A percentile compares a stretch with the other conserved stretches of the same genome.
These are phyloP conservation scores for Gallinago solitaria DNA, from an alignment of 2,797 vertebrate genomes.

Conservation along the genomic window DNA sequence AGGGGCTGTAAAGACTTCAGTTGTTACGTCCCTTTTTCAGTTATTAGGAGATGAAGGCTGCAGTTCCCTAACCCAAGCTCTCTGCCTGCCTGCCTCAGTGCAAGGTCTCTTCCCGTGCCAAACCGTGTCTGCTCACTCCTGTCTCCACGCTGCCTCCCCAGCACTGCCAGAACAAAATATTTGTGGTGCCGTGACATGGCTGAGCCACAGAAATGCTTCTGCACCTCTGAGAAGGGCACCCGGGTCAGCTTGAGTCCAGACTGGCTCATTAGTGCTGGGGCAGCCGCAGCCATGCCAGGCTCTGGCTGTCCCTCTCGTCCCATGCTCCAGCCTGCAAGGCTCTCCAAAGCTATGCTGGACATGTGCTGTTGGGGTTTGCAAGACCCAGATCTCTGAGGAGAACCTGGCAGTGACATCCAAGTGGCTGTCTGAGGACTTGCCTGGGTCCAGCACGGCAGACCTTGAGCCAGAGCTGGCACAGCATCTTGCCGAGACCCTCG, in stretches of 20 bases:
- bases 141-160: fast-evolving
- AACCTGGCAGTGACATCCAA: not conserved
- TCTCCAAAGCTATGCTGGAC: not conserved
- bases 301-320: not conserved
- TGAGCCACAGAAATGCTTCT: not conserved
- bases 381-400: not conserved
- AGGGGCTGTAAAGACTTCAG: not conserved
- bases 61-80: not conserved
- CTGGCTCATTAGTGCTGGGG: fast-evolving
- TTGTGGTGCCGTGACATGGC: fast-evolving
- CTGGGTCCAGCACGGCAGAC: not conserved
- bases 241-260: not conserved
- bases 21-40: not conserved
- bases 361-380: not conserved
- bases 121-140: fast-evolving
- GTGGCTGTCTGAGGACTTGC: not conserved
- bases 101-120: not conserved
- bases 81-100: not conserved
- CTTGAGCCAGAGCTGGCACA: not conserved
- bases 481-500: not conserved
- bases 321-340: fast-evolving
- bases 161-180: not conserved
- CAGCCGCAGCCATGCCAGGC: fast-evolving
- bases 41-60: fast-evolving
- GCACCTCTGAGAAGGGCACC: not conserved